Base-by-base conservation (phyloP, 2,888 invertebrate species). In the Exocentrus adspersus region DNA sequence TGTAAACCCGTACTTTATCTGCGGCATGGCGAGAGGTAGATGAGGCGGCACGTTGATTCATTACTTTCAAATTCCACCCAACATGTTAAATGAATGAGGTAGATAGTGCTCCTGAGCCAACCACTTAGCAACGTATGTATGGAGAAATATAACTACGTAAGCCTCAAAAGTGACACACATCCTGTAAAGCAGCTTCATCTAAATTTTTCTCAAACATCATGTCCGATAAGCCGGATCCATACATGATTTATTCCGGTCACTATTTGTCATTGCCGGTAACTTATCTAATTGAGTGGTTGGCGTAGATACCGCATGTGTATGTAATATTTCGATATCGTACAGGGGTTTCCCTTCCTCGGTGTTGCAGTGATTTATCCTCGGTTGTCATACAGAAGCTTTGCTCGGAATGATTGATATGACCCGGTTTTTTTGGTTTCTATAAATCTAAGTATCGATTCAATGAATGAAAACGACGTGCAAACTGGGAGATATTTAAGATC, bases 351-450 rank as follows among this genome's bases (percentile, higher is more conserved):
- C 37, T 37, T 12, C 14, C 14, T 14, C 32, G 6, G 32, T 7
- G 5, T n/a, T 32, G 32, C n/a, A 10, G 32, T 2, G 37, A 37
- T 4, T 37, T 37, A 37, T 14, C 37, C 37, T 5, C n/a, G 12
- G 37, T 37, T 37, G 37, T 37, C 37, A 37, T 37, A 37, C 12
- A 37, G 37, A 37, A 37, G 37, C 37, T 37, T 37, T 37, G 37
- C 37, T 12, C 37, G 12, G 37, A 37, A 37, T 37, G 37, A 37
- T 37, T 37, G 37, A 37, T 37, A 12, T 14, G 37, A n/a, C 12
- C 14, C 37, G 37, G 9, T 37, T 37, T 37, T 37, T 37, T n/a
- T 37, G 37, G 37, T 37, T 2, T n/a, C 37, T n/a, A 37, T 37
- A 37, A 37, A 37, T 37, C 37, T 10, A 14, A 37, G 5, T n/a